Evolutionary conservation across 2,888 invertebrate genomes (phyloP).

Genomic region (Sthenelais limicola): DNA sequence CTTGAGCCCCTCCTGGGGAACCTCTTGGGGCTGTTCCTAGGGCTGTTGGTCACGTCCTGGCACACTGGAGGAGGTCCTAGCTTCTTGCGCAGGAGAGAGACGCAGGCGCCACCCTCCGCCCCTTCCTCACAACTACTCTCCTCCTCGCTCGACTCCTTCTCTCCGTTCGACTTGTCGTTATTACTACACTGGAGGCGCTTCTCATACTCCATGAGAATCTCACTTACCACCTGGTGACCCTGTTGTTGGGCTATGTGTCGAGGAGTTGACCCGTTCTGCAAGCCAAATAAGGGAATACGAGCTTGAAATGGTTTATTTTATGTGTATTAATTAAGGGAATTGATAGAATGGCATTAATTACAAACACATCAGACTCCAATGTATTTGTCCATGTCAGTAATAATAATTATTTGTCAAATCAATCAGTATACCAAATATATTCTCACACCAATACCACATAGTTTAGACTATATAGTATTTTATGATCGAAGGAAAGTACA

Average conservation of each 20-base stretch:
- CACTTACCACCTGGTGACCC: conserved; percentile 48
- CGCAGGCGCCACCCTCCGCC: conserved; percentile 15
- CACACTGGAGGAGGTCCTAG: conserved; percentile 46
- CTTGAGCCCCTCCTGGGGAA: conserved; percentile 27
- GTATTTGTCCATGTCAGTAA: too few species aligned
- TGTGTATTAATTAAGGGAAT: too few species aligned
- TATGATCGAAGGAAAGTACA: too few species aligned
- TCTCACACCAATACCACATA: too few species aligned
- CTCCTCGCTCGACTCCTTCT: conserved; percentile 3
- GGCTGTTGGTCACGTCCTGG: conserved; percentile 48
- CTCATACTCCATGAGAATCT: conserved; percentile 52
- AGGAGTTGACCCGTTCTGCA: conserved; percentile 53
- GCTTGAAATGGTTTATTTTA: too few species aligned
- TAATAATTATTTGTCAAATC: too few species aligned
- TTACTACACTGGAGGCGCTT: conserved; percentile 41
- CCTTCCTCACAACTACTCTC: conserved; percentile 15
- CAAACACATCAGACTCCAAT: too few species aligned
- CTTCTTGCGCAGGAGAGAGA: conserved; percentile 33
- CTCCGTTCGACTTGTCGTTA: conserved; percentile 16
- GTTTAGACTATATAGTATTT: too few species aligned
- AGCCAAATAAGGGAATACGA: too few species aligned
- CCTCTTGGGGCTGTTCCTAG: conserved; percentile 46
- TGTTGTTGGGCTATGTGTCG: conserved; percentile 51
- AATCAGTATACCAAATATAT: too few species aligned
- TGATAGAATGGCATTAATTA: too few species aligned